Conservation (phyloP, 37 sponge, comb jelly and placozoan genomes). For the Eunapius fragilis region DNA sequence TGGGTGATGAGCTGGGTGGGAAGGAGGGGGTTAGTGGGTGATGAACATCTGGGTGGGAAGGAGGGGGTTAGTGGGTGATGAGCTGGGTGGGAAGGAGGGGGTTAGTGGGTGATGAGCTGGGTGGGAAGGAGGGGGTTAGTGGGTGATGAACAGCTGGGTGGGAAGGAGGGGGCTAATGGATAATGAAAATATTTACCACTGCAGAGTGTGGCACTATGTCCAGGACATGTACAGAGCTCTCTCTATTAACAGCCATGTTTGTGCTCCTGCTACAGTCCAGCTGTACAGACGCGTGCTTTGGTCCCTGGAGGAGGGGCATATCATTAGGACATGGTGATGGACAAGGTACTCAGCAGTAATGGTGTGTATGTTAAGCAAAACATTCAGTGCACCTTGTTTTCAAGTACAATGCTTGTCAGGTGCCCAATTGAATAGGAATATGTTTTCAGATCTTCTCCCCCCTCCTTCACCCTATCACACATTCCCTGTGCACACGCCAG, state of each 20-base stretch:
- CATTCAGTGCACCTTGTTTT: constrained; percentile 53
- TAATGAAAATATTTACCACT: constrained; percentile 16
- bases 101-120: no score
- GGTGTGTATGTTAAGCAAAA: not conserved
- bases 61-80: no score
- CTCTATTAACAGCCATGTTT: constrained; percentile 28
- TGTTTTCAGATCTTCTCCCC: constrained; percentile 9
- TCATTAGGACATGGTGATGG: not conserved
- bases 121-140: not conserved
- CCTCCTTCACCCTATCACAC: constrained; percentile 31
- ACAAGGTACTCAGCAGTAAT: no score
- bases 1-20: no score
- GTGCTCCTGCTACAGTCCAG: constrained; percentile 62
- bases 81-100: no score
- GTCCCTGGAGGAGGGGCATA: constrained; percentile 1
- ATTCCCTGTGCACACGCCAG: constrained; percentile 44
- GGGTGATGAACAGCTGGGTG: not conserved
- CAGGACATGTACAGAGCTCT: constrained; percentile 47
- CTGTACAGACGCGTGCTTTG: constrained; percentile 39
- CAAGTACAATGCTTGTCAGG: constrained; percentile 50
- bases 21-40: no score
- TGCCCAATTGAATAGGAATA: constrained; percentile 40
- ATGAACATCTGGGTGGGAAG: no score
- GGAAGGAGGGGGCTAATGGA: not conserved
- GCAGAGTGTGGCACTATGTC: constrained; percentile 9